Base-by-base conservation (phyloP, 2,797 vertebrate genomes). In the Fringilla coelebs region DNA sequence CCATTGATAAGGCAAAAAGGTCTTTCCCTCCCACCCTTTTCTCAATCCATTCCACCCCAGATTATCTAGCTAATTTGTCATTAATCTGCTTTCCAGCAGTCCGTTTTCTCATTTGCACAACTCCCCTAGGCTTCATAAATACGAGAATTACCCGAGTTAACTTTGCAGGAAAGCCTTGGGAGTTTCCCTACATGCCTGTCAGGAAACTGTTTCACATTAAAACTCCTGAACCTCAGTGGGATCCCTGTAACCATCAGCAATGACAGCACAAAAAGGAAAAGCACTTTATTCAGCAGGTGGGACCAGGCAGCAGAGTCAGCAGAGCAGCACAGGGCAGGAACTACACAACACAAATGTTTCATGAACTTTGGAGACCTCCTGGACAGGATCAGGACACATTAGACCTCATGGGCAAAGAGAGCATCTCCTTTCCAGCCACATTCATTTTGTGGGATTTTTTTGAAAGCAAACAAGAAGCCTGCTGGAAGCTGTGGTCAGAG, bases 311-410 rank as follows among this genome's bases (percentile, higher is more conserved):
- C 21, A 70, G 62, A 72, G 65, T 45, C 61, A 77, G 66, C 12
- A 1, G 48, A 72, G 60, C 12, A 85, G 75, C 45, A 61, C 73
- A 67, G 38, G 8, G 52, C 46, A 94, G 88, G 94, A 95, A 86
- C 38, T 34, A 49, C 24, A 65, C 75, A 51, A 79, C 3, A 57
- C 63, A 57, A 84, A 78, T 73, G 91, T 61, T 88, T 54, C 25
- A 3, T 74, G 89, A 94, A 93, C 95, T 91, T 43, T 36, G 51
- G 36, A 92, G 82, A 89, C 73, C 89, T 88, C 76, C 43, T 40
- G 55, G 66, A 34, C 11, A 63, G 15, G 48, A 91, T 52, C 31
- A 88, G 82, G 67, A 73, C 11, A 29, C 2, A 2, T 38, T 1
- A 79, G 41, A 26, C 19, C 63, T 79, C 38, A 2, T 0, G 9